Conservation (phyloP, 2,113 vertebrate species). For the Thamnaconus septentrionalis region DNA sequence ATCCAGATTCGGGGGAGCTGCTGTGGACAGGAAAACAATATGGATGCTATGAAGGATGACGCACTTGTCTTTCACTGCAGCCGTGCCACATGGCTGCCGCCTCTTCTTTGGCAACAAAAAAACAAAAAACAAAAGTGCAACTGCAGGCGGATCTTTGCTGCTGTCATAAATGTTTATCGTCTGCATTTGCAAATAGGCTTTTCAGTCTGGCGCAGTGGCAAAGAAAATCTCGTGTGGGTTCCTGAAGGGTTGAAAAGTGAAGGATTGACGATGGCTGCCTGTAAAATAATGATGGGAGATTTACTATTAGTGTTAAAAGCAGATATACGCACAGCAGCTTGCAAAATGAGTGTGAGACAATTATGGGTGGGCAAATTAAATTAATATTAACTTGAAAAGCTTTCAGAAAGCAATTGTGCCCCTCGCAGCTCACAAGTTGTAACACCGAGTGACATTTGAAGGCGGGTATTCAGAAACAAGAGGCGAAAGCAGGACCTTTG, state of each 20-base stretch:
- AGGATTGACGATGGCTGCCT: too few species aligned
- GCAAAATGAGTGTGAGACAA: too few species aligned
- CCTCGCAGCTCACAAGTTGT: too few species aligned
- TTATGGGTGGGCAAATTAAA: too few species aligned
- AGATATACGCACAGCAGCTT: too few species aligned
- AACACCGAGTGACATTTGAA: not conserved
- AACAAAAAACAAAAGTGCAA: not conserved
- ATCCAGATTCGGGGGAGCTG: conserved; percentile 1
- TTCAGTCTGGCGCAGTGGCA: not conserved
- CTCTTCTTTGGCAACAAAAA: not conserved
- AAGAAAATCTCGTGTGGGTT: not conserved
- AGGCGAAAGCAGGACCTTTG: conserved; percentile 5
- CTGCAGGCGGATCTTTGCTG: not conserved
- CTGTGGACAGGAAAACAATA: conserved; percentile 46
- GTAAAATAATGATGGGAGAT: too few species aligned
- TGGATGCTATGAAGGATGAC: conserved; percentile 31
- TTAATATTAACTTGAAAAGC: too few species aligned
- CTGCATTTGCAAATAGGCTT: too few species aligned
- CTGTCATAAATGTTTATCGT: not conserved
- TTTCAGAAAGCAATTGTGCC: too few species aligned
- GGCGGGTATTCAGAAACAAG: not conserved
- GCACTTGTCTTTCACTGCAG: conserved; percentile 19
- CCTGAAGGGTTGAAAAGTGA: not conserved
- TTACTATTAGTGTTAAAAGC: too few species aligned
- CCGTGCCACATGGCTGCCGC: too few species aligned